These are phyloP conservation scores for Osmoderma eremita DNA, from an alignment of 2,888 invertebrate species.

Conservation along the genomic window DNA sequence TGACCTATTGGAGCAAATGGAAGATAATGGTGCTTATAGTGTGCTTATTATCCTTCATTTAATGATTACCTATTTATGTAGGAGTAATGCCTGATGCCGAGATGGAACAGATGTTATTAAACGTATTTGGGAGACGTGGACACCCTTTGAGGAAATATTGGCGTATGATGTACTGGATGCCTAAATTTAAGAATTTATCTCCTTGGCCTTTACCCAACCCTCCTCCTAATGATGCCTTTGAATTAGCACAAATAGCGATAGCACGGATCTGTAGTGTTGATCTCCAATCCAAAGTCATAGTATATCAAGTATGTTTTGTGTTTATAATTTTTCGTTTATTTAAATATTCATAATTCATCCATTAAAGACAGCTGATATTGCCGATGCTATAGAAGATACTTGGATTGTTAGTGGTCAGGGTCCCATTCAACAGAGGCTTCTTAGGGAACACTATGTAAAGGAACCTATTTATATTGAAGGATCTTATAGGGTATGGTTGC, in stretches of 20 bases:
- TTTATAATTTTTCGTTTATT: background rate
- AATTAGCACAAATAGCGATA: conserved; percentile 85
- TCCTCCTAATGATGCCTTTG: conserved; percentile 79
- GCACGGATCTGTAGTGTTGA: conserved; percentile 87
- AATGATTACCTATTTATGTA: background rate
- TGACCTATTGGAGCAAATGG: conserved; percentile 93
- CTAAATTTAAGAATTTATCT: conserved; percentile 90
- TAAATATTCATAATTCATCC: conserved; percentile 42
- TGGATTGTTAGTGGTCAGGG: conserved; percentile 94
- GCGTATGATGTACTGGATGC: conserved; percentile 91
- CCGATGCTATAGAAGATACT: conserved; percentile 84
- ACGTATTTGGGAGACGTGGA: conserved; percentile 84
- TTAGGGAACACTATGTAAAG: conserved; percentile 71
- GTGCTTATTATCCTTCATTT: background rate
- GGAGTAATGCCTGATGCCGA: conserved; percentile 91
- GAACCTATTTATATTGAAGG: conserved; percentile 86
- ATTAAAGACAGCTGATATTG: conserved; percentile 73
- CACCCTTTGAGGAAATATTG: conserved; percentile 78
- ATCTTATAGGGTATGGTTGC: conserved; percentile 82
- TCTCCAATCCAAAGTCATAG: conserved; percentile 71
- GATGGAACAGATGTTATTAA: conserved; percentile 82
- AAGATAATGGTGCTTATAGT: conserved; percentile 71
- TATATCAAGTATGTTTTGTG: conserved; percentile 72
- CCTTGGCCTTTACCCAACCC: conserved; percentile 86
- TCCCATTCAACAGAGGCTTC: conserved; percentile 75